Base-by-base conservation (phyloP, 64 coral and sea anemone species). In the Porites lutea region DNA sequence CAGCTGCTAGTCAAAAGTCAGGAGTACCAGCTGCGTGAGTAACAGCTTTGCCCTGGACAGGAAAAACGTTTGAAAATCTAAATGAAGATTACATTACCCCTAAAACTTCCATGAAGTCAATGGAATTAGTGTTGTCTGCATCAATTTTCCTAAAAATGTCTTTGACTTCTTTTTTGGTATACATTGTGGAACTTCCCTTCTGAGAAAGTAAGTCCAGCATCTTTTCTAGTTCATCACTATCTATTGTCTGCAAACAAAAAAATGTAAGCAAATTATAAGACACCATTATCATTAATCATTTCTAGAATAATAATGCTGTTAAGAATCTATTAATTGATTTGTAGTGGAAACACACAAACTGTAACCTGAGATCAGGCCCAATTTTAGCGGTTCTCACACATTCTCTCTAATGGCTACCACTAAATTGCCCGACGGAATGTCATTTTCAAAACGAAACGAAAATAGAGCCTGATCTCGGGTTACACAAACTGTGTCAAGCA, bases 41-140 rank as follows among this genome's bases (percentile, higher is more conserved):
- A 3, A 23, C 68, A 22, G 2, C 18, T 5, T 65, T 16, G 2
- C 13, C 13, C 13, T 18, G 18, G 13, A 65, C 18, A 4, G 13
- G 4, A 65, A 65, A 14, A 65, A 59, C 58, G 27, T 12, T 9
- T 12, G 12, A 57, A 12, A 57, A 11, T 11, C 4, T 57, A 57
- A 57, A 57, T 57, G 48, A 54, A 45, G 21, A 47, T 27, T 27
- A 6, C 89, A 88, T 86, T 87, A 99, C 97, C 97, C 60, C 70
- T 69, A 99, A 64, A 59, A 92, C 91, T 80, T 99, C 97, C 71
- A 96, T 88, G 71, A 99, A 99, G 79, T 99, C 97, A 27, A 99
- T 93, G 19, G 97, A 96, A 72, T 96, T 96, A 44, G 97, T 99
- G 18, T 99, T 99, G 57, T 99, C 97, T n/a, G 94, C 15, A 64